phyloP scores from a whole-genome alignment of 2,888 invertebrate species.

The Melanotus villosus region DNA sequence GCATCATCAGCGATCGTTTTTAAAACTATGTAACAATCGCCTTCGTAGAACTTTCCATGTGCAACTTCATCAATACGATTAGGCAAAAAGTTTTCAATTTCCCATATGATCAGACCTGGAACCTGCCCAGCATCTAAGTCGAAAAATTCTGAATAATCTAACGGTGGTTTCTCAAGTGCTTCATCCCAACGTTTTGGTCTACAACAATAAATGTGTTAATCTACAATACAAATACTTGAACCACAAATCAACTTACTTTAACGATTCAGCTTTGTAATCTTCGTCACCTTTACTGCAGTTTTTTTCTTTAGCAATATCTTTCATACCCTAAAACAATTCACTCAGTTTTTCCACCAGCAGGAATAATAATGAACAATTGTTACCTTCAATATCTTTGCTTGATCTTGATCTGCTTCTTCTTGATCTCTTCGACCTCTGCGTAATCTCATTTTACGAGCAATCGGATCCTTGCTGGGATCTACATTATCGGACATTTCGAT shows the following conservation, averaged over 20 bases:
- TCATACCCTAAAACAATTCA: conserved; percentile 85
- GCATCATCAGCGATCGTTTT: conserved; percentile 89
- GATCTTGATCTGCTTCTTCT: conserved; percentile 87
- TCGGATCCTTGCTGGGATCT: conserved; percentile 87
- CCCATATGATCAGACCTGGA: conserved; percentile 96
- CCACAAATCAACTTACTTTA: conserved; percentile 75
- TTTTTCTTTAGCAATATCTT: conserved; percentile 87
- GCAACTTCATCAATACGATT: conserved; percentile 94
- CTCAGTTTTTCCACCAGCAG: too few species aligned
- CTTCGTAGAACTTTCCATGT: conserved; percentile 98
- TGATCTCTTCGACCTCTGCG: conserved; percentile 85
- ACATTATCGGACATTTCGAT: too few species aligned
- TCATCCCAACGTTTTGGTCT: conserved; percentile 98
- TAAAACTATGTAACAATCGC: conserved; percentile 97
- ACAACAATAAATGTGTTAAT: conserved; percentile 44
- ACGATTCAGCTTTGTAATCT: conserved; percentile 77
- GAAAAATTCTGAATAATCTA: conserved; percentile 98
- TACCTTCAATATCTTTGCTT: conserved; percentile 88
- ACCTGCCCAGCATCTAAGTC: conserved; percentile 95
- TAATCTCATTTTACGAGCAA: conserved; percentile 93
- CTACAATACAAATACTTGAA: too few species aligned
- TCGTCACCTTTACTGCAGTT: conserved; percentile 80
- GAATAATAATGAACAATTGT: conserved; percentile 16
- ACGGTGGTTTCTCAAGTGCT: conserved; percentile 91
- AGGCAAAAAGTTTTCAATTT: conserved; percentile 99